Evolutionary conservation across 2,113 vertebrate species (phyloP), one percentile per base, ranked within the genome.

Genomic region (Lutjanus erythropterus): DNA sequence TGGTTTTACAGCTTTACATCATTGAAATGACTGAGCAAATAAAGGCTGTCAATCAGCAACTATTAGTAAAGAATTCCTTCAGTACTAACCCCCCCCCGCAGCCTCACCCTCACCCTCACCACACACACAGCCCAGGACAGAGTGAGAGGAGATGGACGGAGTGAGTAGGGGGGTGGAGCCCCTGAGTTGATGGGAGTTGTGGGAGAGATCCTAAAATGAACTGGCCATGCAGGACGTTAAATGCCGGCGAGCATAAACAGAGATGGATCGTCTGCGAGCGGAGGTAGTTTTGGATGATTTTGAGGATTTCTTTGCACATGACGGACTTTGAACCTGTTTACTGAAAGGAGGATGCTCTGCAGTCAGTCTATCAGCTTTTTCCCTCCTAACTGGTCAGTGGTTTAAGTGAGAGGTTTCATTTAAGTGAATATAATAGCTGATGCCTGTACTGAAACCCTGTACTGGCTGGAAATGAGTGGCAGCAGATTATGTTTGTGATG

Each of bases 1-100:
- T 91, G 78, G 80, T 88, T 90, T 88, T 89, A 92, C 82, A 81
- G 84, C 90, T 92, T 80, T 85, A 79, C 89, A 85, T 87, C 75
- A 68, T 88, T 83, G 70, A 84, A 89, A 89, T 83, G 82, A 88
- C 87, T 73, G 65, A 59, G 87, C 87, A 84, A 77, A 89, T 87
- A 85, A 81, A 84, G 81, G 74, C 74, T 74, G 82, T 85, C 86
- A 88, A 74, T 91, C 86, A 89, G 50, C 78, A 78, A 74, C 79
- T 90, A 84, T 92, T 85, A 89, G 88, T 71, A 71, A 79, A 88
- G 81, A 85, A 92, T 88, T 76, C 85, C 88, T 85, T 88, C 64
- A 80, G 78, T 78, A 82, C 75, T 52, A 71, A 65, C 55, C 55
- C 29, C 21, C 41, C n/a, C n/a, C 18, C 37, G 21, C 11, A 15